Percentiles rank a stretch among this genome's conserved stretches.
Evolutionary conservation across 2,888 invertebrate species (phyloP).

Genomic region (Pachliopta kotzebuea): DNA sequence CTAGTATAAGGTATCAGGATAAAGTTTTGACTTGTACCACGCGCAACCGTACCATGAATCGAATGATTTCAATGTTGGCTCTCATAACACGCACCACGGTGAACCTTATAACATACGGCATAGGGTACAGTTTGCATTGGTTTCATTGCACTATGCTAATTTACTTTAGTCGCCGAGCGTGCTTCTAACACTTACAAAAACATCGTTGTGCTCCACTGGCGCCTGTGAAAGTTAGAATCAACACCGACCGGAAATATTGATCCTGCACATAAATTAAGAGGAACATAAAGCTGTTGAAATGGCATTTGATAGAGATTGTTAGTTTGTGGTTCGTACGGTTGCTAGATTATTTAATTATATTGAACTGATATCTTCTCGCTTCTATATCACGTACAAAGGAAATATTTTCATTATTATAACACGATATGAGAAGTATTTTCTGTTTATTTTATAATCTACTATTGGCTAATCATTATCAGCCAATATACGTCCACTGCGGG

Average conservation of each 20-base stretch:
- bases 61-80: constrained; percentile 36
- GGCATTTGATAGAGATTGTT: constrained; percentile 43
- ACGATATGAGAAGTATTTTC: no score
- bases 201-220: constrained; percentile 46
- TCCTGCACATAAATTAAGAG: constrained; percentile 54
- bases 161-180: constrained; percentile 31
- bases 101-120: constrained; percentile 4
- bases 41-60: constrained; percentile 30
- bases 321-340: constrained; percentile 26
- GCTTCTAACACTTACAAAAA: constrained; percentile 44
- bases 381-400: background rate
- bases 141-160: constrained; percentile 22
- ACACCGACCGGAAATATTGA: constrained; percentile 55
- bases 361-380: background rate
- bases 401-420: background rate
- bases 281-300: constrained; percentile 50
- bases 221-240: constrained; percentile 56
- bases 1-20: background rate
- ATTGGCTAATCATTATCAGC: no score
- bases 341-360: background rate
- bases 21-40: constrained; percentile 30
- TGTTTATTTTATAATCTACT: no score
- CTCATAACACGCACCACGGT: constrained; percentile 31
- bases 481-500: no score
- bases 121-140: constrained; percentile 12